These are phyloP conservation scores for Chelmon rostratus DNA, from an alignment of 2,797 vertebrate genomes.

Conservation along the genomic window DNA sequence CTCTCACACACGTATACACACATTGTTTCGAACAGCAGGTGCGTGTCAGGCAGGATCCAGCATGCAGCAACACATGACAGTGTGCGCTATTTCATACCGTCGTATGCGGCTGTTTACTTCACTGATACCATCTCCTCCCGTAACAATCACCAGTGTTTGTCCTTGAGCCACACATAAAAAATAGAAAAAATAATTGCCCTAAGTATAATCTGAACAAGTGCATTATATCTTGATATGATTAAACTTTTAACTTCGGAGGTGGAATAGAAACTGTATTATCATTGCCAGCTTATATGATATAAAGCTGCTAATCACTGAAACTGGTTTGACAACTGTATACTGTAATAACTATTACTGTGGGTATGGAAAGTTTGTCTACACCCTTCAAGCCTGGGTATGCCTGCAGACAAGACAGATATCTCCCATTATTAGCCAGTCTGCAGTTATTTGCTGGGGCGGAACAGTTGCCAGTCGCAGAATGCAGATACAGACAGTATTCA, in stretches of 20 bases:
- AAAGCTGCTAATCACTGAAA: constrained; percentile 27
- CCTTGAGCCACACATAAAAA: background rate
- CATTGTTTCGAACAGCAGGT: constrained; percentile 37
- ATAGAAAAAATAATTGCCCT: background rate
- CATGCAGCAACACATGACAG: constrained; percentile 36
- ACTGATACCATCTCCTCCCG: background rate
- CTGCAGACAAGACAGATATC: constrained; percentile 8
- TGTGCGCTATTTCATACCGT: constrained; percentile 32
- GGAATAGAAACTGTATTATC: background rate
- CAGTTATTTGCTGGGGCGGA: constrained; percentile 7
- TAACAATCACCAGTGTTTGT: constrained; percentile 12
- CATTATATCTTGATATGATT: background rate
- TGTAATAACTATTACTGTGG: constrained; percentile 33
- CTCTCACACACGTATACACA: background rate
- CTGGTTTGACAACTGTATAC: constrained; percentile 29
- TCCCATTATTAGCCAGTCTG: constrained; percentile 27
- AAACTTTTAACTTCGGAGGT: background rate
- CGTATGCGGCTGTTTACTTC: constrained; percentile 20
- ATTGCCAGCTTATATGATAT: constrained; percentile 12
- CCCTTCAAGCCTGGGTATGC: constrained; percentile 11
- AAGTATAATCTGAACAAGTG: constrained; percentile 2
- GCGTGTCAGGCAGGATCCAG: constrained; percentile 49
- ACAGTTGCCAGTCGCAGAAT: constrained; percentile 6
- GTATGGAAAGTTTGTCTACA: constrained; percentile 25
- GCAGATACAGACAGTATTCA: constrained; percentile 10